Evolutionary conservation across 2,113 vertebrate species (phyloP), one percentile per base, ranked within the genome.

Genomic region (Sminthopsis crassicaudata): DNA sequence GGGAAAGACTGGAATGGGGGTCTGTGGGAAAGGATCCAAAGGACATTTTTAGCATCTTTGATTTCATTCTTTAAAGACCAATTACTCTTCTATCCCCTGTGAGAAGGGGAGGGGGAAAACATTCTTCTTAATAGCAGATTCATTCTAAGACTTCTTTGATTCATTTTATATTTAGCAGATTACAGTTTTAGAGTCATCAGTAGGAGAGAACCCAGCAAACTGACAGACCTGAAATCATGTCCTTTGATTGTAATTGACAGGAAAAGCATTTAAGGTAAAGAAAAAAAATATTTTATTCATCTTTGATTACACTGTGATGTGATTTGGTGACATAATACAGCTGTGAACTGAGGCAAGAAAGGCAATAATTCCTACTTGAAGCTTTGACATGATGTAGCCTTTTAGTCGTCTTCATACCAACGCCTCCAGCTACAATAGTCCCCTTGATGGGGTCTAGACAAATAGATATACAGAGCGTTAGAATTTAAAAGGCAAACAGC

Each of bases 221-320:
- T 98, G 98, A 98, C 98, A 99, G 98, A 98, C 97, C 98, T 98
- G 98, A 98, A 99, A 99, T 99, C 99, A 99, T 98, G 98, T 98
- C 98, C 98, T 99, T 99, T 99, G 99, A 99, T 99, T 99, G 98
- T 99, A 99, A 99, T 99, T 99, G 99, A 99, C 99, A 98, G 99
- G 98, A 98, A 99, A 98, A 98, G 98, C 98, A 46, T 99, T 99
- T 99, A 98, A 98, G 98, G 98, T 98, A 99, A 98, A 98, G 98
- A 90, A 98, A 98, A 98, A 98, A 98, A 99, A 98, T 98, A 98
- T 99, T 99, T 98, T 99, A 99, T 99, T 99, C 99, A 98, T 99
- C 98, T 98, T 98, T 99, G 99, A 99, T 99, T 99, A 99, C 98
- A 98, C 98, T 98, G 98, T 98, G 98, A 99, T 98, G 99, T 99